Evolutionary conservation across 2,888 invertebrate genomes (phyloP).

Genomic region (Habroteleia sp.): DNA sequence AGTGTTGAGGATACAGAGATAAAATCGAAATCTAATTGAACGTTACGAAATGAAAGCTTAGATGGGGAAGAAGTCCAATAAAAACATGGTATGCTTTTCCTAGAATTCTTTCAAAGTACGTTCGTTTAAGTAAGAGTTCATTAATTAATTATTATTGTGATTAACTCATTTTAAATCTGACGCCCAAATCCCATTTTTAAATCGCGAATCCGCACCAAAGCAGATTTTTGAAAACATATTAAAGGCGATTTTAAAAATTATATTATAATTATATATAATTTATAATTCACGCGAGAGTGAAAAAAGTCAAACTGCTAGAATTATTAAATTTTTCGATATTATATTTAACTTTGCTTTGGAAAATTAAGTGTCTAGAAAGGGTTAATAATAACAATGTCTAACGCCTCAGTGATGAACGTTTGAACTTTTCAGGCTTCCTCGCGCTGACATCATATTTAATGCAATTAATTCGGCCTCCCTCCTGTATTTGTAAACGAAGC

Average conservation of each 20-base stretch:
- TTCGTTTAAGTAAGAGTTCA: no score
- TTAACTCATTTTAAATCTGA: no score
- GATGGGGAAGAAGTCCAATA: no score
- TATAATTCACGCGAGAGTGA: not conserved
- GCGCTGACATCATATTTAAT: constrained; percentile 58
- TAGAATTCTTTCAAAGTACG: no score
- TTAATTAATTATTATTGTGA: no score
- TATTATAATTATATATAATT: not conserved
- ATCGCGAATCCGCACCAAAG: no score
- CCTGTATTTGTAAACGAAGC: constrained; percentile 50
- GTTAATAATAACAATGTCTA: constrained; percentile 51
- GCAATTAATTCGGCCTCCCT: constrained; percentile 57
- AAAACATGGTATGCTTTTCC: no score
- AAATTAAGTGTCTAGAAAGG: constrained; percentile 29
- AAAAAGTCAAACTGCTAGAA: constrained; percentile 1
- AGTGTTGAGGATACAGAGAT: no score
- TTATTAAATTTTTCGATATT: constrained; percentile 20
- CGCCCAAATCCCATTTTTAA: no score
- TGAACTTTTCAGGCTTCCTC: constrained; percentile 59
- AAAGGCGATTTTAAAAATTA: no score
- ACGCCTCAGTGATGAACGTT: constrained; percentile 52
- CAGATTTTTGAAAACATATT: no score
- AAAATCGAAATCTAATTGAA: constrained; percentile 58
- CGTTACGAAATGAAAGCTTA: constrained; percentile 39
- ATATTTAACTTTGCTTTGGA: constrained; percentile 27